These are phyloP conservation scores for Leontopithecus rosalia DNA, from an alignment of 2,797 vertebrate genomes.

Conservation along the genomic window DNA sequence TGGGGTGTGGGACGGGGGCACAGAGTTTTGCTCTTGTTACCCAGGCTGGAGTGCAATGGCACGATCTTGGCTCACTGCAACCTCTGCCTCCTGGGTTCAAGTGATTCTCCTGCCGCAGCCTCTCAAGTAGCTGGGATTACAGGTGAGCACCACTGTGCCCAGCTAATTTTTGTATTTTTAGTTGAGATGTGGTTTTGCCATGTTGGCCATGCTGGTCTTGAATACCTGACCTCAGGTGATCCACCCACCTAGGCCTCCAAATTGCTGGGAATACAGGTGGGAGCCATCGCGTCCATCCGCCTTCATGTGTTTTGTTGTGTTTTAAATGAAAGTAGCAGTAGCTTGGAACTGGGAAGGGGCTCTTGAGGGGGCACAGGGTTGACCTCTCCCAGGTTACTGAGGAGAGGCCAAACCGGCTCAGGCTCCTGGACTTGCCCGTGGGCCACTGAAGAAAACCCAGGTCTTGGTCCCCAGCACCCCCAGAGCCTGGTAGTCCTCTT, in stretches of 20 bases:
- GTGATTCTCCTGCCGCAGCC: neutral
- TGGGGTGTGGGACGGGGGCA: too few relatives aligned
- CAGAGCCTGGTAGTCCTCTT: neutral
- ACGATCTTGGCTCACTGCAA: neutral
- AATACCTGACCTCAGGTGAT: neutral
- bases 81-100: neutral
- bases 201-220: neutral
- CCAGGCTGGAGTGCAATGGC: neutral
- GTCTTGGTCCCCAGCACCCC: neutral
- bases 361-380: neutral
- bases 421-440: neutral
- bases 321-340: neutral
- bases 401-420: neutral
- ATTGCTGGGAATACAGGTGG: neutral
- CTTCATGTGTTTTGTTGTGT: neutral
- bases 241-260: neutral
- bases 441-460: neutral
- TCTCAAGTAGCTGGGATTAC: neutral
- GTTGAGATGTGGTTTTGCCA: neutral
- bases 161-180: neutral
- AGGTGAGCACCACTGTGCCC: too few relatives aligned
- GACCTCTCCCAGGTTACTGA: neutral
- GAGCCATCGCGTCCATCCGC: fast-evolving
- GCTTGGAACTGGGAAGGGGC: neutral
- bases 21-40: neutral